Percentiles rank a stretch among this genome's conserved stretches.
Evolutionary conservation across 1,140 invertebrate species (phyloP).

Genomic region (Cardiocondyla obscurior): DNA sequence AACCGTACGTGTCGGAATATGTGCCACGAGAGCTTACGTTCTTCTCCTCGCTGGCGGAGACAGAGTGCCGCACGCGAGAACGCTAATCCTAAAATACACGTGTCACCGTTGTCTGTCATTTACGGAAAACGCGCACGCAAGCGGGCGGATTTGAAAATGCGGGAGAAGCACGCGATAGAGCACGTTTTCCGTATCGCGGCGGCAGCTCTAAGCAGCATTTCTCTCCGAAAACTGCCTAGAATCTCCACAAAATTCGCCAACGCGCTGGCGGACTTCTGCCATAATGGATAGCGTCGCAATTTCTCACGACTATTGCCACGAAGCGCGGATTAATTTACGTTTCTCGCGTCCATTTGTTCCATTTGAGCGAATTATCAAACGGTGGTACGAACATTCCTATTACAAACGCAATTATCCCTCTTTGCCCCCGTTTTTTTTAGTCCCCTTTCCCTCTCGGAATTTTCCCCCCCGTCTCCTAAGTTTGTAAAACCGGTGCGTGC

Average conservation of each 20-base stretch:
- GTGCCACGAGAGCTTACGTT: slow-evolving; percentile 31
- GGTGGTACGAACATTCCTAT: slow-evolving; percentile 34
- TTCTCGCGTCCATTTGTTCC: not conserved
- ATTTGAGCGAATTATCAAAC: slow-evolving; percentile 40
- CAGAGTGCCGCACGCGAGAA: slow-evolving; percentile 36
- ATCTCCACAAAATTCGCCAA: slow-evolving; percentile 11
- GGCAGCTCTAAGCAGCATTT: slow-evolving; percentile 25
- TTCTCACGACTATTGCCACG: slow-evolving; percentile 37
- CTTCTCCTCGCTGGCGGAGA: slow-evolving; percentile 5
- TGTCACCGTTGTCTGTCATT: slow-evolving; percentile 45
- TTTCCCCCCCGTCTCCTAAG: not conserved
- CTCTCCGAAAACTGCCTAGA: not conserved
- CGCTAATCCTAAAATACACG: slow-evolving; percentile 51
- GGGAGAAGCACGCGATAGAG: slow-evolving; percentile 18
- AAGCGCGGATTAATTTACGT: slow-evolving; percentile 45
- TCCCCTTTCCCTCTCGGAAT: not conserved
- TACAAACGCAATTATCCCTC: slow-evolving; percentile 21
- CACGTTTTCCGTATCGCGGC: slow-evolving; percentile 20
- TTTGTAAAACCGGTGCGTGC: slow-evolving; percentile 1
- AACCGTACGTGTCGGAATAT: slow-evolving; percentile 39
- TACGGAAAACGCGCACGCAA: slow-evolving; percentile 37
- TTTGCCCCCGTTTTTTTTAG: not conserved
- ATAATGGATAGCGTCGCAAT: slow-evolving; percentile 13
- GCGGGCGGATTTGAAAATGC: slow-evolving; percentile 41
- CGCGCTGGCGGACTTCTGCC: not conserved